Evolutionary conservation across 2,888 invertebrate genomes (phyloP).

Genomic region (Mesochorus sp.): DNA sequence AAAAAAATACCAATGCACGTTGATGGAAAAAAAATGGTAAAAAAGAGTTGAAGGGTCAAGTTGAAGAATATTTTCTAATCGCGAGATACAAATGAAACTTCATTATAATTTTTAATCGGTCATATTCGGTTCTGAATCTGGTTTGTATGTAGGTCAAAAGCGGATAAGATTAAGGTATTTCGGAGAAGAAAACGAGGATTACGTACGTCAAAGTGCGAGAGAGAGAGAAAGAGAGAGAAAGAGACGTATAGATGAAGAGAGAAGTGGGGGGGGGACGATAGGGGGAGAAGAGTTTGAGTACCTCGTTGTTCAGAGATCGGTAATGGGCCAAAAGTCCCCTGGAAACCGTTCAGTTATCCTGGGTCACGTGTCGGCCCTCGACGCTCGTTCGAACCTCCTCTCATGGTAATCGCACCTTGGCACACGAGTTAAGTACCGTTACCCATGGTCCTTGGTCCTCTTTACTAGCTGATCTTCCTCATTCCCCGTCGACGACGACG

Average conservation of each 20-base stretch:
- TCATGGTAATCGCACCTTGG: conserved; percentile 74
- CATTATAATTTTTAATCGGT: no score
- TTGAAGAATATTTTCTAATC: no score
- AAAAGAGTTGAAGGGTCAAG: no score
- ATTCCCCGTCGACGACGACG: conserved; percentile 48
- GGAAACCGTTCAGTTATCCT: conserved; percentile 68
- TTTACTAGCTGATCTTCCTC: conserved; percentile 42
- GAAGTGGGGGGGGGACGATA: neutral
- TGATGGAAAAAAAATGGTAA: no score
- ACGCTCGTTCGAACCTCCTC: conserved; percentile 66
- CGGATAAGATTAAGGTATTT: neutral
- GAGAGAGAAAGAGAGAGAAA: neutral
- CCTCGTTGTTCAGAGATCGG: conserved; percentile 58
- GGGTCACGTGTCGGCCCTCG: conserved; percentile 67
- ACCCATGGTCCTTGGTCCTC: conserved; percentile 65
- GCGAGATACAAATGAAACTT: no score
- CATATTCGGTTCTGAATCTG: no score
- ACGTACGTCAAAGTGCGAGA: neutral
- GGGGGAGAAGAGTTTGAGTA: conserved; percentile 33
- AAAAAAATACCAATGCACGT: no score
- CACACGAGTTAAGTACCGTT: conserved; percentile 70
- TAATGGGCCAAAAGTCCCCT: conserved; percentile 68
- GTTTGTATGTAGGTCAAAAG: no score
- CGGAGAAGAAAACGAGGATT: neutral
- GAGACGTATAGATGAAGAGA: neutral